Percentiles rank a stretch among this genome's conserved stretches.
Conservation (phyloP, 2,113 vertebrate species). For the Porphyrio hochstetteri region DNA sequence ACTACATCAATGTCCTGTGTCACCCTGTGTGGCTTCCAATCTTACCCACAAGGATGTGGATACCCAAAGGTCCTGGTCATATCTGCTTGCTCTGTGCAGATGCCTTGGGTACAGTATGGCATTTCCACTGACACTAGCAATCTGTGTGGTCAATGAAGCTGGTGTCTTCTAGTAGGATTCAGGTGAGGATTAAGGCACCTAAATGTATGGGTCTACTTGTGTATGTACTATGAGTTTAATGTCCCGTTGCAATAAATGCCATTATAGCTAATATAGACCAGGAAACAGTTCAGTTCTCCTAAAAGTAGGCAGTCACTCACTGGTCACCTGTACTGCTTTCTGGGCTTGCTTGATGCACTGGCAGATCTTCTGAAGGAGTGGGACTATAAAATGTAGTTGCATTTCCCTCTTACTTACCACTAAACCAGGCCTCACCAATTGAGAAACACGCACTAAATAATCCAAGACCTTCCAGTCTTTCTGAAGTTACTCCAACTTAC, state of each 20-base stretch:
- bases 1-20: fast-evolving
- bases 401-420: not conserved
- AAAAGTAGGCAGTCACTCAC: not conserved
- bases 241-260: not conserved
- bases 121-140: not conserved
- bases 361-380: not conserved
- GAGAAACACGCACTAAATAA: not conserved
- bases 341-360: not conserved
- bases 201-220: not conserved
- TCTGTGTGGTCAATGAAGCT: not conserved
- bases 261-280: fast-evolving
- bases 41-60: not conserved
- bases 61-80: not conserved
- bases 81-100: not conserved
- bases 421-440: not conserved
- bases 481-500: not conserved
- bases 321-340: not conserved
- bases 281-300: not conserved
- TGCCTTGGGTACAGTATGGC: not conserved
- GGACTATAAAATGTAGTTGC: not conserved
- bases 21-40: not conserved
- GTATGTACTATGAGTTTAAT: not conserved
- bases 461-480: not conserved
- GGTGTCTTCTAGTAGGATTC: not conserved
- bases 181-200: not conserved